Evolutionary conservation across 2,797 vertebrate genomes (phyloP), one percentile per base, ranked within the genome.

Genomic region (Hoplostethus atlanticus): DNA sequence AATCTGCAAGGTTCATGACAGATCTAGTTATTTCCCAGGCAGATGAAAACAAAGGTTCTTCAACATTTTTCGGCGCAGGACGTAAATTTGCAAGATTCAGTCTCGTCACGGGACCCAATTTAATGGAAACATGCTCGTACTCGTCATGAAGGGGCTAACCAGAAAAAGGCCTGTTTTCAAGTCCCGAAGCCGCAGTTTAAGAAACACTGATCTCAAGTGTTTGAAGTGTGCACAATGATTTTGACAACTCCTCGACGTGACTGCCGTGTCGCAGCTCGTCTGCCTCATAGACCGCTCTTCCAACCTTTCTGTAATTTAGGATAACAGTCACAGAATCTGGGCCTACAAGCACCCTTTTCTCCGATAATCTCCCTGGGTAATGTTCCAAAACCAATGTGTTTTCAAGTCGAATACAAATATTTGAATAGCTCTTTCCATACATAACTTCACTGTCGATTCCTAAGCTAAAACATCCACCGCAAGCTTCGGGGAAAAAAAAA

Each of bases 321-420:
- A 84, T 73, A 84, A 88, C 73, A 86, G 74, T 69, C 79, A 80
- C 60, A 79, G 86, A 84, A 87, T 71, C 81, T 21, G 15, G 50
- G 62, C 73, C 71, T 73, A 85, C 85, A 89, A 85, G 73, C 81
- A 66, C 63, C 77, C 79, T 84, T 89, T 88, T 87, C 85, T 91
- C 67, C 7, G 15, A 68, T 88, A 89, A 87, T 91, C 85, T 91
- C 75, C 44, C 48, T 0, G 68, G 75, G 71, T 87, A 77, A 81
- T 63, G 77, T 80, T 91, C 90, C 87, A 89, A 92, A 89, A 85
- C 86, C 78, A 85, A 91, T 84, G 84, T 90, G 87, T 90, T 81
- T 90, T 84, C 87, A 87, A 89, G 80, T 89, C 73, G 40, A 90
- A 91, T 81, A 71, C 73, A 92, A 92, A 94, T 91, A 92, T 91